A percentile compares a stretch with the other conserved stretches of the same genome.
These are phyloP conservation scores for Himalopsyche japonica DNA, from an alignment of 2,888 invertebrate species.

Conservation along the genomic window DNA sequence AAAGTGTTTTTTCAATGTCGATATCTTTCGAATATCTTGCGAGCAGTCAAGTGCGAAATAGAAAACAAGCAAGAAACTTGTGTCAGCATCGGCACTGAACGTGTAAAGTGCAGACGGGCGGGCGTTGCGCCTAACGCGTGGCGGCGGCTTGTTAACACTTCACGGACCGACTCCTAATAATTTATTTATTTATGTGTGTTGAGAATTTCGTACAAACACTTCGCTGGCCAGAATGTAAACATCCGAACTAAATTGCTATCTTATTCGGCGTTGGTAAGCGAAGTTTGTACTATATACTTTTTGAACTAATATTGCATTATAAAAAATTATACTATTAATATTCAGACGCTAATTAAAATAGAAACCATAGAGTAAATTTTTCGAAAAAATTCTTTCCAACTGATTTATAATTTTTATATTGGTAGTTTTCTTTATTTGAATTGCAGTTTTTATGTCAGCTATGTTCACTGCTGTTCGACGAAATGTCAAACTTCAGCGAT, in stretches of 20 bases:
- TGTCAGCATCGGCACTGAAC: constrained; percentile 4
- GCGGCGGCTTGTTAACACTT: constrained; percentile 35
- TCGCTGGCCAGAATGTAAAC: not conserved
- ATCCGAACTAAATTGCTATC: not conserved
- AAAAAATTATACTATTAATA: too few relatives aligned
- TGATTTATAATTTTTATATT: too few relatives aligned
- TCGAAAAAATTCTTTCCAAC: too few relatives aligned
- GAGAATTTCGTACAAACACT: not conserved
- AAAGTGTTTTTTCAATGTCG: not conserved
- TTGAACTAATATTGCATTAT: too few relatives aligned
- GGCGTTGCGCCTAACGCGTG: constrained; percentile 25
- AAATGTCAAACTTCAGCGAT: too few relatives aligned
- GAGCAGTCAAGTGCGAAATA: not conserved
- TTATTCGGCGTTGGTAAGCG: not conserved
- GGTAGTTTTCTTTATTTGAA: too few relatives aligned
- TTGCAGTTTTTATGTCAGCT: too few relatives aligned
- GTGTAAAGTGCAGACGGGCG: constrained; percentile 17
- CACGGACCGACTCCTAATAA: constrained; percentile 7
- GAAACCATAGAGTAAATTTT: too few relatives aligned
- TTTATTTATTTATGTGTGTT: not conserved
- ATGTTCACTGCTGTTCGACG: too few relatives aligned
- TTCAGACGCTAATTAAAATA: too few relatives aligned
- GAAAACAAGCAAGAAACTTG: constrained; percentile 15
- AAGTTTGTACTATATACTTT: not conserved
- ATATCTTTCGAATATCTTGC: not conserved